Conservation (phyloP, 2,797 vertebrate species). For the Clarias platycephalus region DNA sequence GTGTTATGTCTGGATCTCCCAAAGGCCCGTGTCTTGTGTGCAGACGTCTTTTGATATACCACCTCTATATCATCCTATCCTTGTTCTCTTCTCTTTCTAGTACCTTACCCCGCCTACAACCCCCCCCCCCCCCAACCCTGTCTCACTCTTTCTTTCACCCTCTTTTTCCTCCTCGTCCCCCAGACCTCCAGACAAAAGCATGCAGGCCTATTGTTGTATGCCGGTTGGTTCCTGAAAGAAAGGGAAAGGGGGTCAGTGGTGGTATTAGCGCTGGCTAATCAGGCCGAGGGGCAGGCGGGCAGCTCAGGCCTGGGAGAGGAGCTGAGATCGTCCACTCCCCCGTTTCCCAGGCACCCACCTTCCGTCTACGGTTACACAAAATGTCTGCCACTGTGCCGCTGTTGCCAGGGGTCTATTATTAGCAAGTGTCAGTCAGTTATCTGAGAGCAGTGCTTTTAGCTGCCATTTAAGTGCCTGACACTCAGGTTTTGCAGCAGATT, state of each 20-base stretch:
- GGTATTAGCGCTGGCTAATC: conserved; percentile 65
- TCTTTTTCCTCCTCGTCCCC: conserved; percentile 40
- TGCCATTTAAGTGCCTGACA: conserved; percentile 81
- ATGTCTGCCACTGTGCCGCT: conserved; percentile 68
- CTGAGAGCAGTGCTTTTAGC: conserved; percentile 82
- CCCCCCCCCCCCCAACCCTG: background rate
- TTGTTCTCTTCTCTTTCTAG: conserved; percentile 12
- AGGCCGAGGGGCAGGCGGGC: conserved; percentile 59
- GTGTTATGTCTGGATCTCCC: conserved; percentile 18
- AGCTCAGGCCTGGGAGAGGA: conserved; percentile 46
- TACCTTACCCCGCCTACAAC: background rate
- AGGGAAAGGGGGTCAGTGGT: conserved; percentile 61
- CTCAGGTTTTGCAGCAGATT: conserved; percentile 79
- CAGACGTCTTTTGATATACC: conserved; percentile 34
- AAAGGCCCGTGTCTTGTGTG: conserved; percentile 20
- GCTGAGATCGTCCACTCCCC: conserved; percentile 61
- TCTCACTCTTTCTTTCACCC: conserved; percentile 37
- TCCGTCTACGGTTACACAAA: conserved; percentile 74
- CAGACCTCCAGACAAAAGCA: conserved; percentile 51
- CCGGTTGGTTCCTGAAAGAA: conserved; percentile 56
- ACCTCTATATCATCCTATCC: conserved; percentile 38
- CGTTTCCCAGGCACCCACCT: conserved; percentile 63
- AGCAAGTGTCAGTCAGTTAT: conserved; percentile 80
- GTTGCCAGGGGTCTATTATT: conserved; percentile 76
- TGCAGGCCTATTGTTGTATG: conserved; percentile 51